Evolutionary conservation across 2,888 invertebrate species (phyloP), one percentile per base, ranked within the genome.

Genomic region (Meiosimyza decipiens): DNA sequence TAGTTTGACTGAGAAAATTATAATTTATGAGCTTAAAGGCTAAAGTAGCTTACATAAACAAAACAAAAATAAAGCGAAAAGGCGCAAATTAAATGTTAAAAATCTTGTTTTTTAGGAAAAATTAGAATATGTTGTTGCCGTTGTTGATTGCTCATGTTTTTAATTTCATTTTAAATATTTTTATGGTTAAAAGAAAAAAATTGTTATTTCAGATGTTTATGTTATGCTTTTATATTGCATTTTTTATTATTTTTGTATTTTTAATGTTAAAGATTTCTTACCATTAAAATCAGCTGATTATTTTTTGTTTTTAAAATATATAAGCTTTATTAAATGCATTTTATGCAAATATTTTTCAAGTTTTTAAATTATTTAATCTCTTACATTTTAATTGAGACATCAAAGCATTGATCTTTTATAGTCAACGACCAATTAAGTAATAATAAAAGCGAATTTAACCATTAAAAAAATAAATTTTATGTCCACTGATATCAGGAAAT

Each of bases 221-320:
- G 64, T 57, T 16, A 18, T 71, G 65, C 65, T 66, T 47, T 40
- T 71, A 65, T 71, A 71, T 65, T 65, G 65, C 33, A 71, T 71
- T 71, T 66, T 51, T 65, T 66, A 57, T 40, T 49, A 51, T 22
- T 65, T 59, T 59, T 64, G 64, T 55, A 71, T 64, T 55, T 63
- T 62, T 47, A 64, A 64, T 59, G 57, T 22, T 11, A 59, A 49
- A 49, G 57, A 68, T n/a, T 28, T 59, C 16, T 7, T 6, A 47
- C 49, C 15, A 64, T 50, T 13, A 22, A 47, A 47, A 57, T 15
- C 22, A 18, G n/a, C n/a, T 22, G 50, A 16, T 47, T 59, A 57
- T 65, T 55, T 33, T 65, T 51, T 16, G 40, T 40, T 40, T 40
- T 40, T 40, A 9, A 40, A 40, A 54, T 52, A 54, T 18, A 63